Evolutionary conservation across 2,113 vertebrate species (phyloP).

Genomic region (Zingel zingel): DNA sequence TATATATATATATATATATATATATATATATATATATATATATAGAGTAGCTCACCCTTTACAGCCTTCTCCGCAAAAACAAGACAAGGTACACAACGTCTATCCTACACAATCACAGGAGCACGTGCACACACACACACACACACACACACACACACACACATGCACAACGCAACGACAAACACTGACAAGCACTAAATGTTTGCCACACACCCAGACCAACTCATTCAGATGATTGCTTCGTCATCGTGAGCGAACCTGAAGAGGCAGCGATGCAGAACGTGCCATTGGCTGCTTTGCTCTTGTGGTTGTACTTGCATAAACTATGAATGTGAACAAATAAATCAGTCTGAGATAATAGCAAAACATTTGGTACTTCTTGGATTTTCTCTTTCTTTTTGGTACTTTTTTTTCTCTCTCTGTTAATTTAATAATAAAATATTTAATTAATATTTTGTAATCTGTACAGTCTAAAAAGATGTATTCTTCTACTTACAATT

Average conservation of each 20-base stretch:
- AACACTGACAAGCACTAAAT: conserved; percentile 19
- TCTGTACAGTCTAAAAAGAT: not conserved
- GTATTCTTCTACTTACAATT: not conserved
- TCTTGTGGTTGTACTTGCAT: conserved; percentile 12
- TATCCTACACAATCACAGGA: conserved; percentile 4
- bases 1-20: conserved; percentile 43
- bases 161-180: not conserved
- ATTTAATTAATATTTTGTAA: not conserved
- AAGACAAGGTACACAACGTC: conserved; percentile 31
- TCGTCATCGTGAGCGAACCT: conserved; percentile 32
- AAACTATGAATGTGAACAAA: conserved; percentile 20
- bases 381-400: not conserved
- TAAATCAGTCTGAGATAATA: not conserved
- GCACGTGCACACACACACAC: not conserved
- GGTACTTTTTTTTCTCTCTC: not conserved
- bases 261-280: conserved; percentile 33
- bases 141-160: not conserved
- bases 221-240: conserved; percentile 23
- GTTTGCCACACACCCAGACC: conserved; percentile 11
- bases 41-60: conserved; percentile 49
- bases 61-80: conserved; percentile 43
- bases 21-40: conserved; percentile 52
- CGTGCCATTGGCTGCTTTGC: conserved; percentile 15
- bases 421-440: not conserved
- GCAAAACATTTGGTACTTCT: conserved; percentile 2